These are phyloP conservation scores for Caenorhabditis sp. DNA, from an alignment of 2,888 invertebrate genomes.

Conservation along the genomic window DNA sequence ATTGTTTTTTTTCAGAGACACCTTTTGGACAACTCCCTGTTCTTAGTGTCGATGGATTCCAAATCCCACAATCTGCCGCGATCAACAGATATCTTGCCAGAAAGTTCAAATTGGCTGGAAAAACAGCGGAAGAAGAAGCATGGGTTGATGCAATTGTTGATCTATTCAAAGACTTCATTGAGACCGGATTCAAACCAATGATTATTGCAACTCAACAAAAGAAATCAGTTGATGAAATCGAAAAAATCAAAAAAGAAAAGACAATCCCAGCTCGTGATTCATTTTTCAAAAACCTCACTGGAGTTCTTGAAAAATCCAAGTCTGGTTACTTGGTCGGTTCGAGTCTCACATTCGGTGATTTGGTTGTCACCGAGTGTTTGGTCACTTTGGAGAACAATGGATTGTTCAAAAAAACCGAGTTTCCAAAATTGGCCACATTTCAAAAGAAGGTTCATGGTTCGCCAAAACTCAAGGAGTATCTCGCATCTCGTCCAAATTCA, in stretches of 20 bases:
- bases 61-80: constrained; percentile 50
- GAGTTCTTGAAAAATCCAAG: constrained; percentile 12
- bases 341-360: constrained; percentile 20
- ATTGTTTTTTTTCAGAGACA: constrained; percentile 12
- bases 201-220: constrained; percentile 13
- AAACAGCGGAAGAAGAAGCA: constrained; percentile 42
- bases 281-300: constrained; percentile 9
- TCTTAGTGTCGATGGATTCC: constrained; percentile 40
- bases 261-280: constrained; percentile 9
- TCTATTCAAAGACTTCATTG: constrained; percentile 33
- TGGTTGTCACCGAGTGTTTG: constrained; percentile 23
- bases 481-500: constrained; percentile 19
- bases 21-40: constrained; percentile 50
- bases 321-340: constrained; percentile 27
- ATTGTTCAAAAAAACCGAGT: constrained; percentile 2
- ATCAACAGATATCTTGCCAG: constrained; percentile 43
- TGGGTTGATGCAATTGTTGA: constrained; percentile 43
- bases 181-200: constrained; percentile 9
- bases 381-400: constrained; percentile 8
- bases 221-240: neutral
- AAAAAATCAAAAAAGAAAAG: constrained; percentile 8
- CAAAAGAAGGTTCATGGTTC: constrained; percentile 8
- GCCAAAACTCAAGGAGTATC: constrained; percentile 22
- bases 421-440: constrained; percentile 3
- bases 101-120: constrained; percentile 47